phyloP scores from a whole-genome alignment of 2,113 vertebrate genomes.

The Pyrgilauda ruficollis region DNA sequence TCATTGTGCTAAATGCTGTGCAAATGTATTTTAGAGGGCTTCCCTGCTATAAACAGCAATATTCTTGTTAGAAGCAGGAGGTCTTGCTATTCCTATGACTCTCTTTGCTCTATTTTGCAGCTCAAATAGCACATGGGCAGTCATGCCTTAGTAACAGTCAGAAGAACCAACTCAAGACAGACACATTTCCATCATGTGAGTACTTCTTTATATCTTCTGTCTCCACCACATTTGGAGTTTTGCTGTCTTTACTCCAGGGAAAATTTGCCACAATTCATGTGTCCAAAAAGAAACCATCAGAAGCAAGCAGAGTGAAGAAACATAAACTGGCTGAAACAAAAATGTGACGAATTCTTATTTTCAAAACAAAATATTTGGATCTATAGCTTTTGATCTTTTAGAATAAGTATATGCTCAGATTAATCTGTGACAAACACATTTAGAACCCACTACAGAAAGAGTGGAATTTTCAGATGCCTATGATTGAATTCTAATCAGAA shows the following conservation, averaged over 20 bases:
- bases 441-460: background rate
- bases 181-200: background rate
- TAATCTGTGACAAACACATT: background rate
- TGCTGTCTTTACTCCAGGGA: background rate
- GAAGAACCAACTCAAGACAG: conserved; percentile 3
- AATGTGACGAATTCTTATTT: background rate
- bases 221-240: background rate
- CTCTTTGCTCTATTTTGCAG: conserved; percentile 5
- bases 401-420: fast-evolving
- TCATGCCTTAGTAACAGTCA: background rate
- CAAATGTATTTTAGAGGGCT: conserved; percentile 28
- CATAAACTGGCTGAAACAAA: background rate
- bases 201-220: background rate
- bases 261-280: background rate
- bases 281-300: background rate
- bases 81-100: conserved; percentile 10
- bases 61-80: conserved; percentile 15
- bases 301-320: background rate
- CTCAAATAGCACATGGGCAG: background rate
- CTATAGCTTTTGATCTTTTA: background rate
- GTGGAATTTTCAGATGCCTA: background rate
- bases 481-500: background rate
- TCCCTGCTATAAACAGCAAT: background rate
- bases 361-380: background rate
- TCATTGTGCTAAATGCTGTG: conserved; percentile 18